A percentile compares a stretch with the other conserved stretches of the same genome.
These are phyloP conservation scores for Acronicta alni DNA, from an alignment of 2,888 invertebrate species.

Conservation along the genomic window DNA sequence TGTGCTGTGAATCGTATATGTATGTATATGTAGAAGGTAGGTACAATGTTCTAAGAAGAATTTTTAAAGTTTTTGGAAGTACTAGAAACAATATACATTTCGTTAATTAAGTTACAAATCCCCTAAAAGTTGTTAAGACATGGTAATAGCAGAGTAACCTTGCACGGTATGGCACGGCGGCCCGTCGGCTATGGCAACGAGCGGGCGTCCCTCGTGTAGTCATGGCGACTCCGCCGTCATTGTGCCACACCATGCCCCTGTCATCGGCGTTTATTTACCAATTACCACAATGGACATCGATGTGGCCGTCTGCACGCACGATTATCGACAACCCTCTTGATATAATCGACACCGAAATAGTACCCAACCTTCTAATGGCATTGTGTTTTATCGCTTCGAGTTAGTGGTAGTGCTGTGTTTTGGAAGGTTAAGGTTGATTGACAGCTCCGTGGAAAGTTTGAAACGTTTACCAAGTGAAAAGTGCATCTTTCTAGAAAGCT, in stretches of 20 bases:
- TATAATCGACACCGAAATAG: conserved; percentile 52
- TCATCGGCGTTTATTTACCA: conserved; percentile 77
- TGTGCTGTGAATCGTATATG: too few relatives aligned
- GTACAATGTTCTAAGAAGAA: background rate
- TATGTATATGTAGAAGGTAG: too few relatives aligned
- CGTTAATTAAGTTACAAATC: conserved; percentile 61
- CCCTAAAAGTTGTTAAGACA: conserved; percentile 54
- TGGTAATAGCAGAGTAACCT: conserved; percentile 58
- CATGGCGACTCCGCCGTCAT: conserved; percentile 68
- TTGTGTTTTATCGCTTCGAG: conserved; percentile 44
- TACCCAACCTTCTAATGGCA: conserved; percentile 31
- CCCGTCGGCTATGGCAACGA: conserved; percentile 66
- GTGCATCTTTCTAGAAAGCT: conserved; percentile 54
- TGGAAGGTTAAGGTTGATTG: conserved; percentile 64
- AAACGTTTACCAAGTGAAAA: conserved; percentile 57
- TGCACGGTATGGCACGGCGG: conserved; percentile 71
- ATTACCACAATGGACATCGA: conserved; percentile 71
- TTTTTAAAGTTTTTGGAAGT: conserved; percentile 2
- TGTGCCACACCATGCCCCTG: conserved; percentile 61
- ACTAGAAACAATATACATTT: conserved; percentile 55
- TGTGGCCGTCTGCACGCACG: conserved; percentile 65
- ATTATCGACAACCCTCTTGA: conserved; percentile 56
- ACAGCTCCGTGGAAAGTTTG: conserved; percentile 57
- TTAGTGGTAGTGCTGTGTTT: conserved; percentile 36
- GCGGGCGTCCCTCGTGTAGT: conserved; percentile 72